A percentile compares a stretch with the other conserved stretches of the same genome.
Evolutionary conservation across 2,113 vertebrate genomes (phyloP).

Genomic region (Mastomys coucha): DNA sequence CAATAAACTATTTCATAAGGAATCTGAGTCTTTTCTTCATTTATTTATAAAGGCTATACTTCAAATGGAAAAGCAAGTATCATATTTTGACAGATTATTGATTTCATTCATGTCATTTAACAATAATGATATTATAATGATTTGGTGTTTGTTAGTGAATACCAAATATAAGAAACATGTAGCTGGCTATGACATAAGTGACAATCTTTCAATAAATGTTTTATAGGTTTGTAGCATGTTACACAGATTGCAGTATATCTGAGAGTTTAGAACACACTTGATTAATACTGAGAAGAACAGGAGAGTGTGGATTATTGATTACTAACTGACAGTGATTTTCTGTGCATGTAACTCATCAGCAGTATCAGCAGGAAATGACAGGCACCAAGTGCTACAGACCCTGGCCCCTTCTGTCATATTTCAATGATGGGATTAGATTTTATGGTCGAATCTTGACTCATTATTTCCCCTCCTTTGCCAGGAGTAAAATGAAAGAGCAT

Average conservation of each 20-base stretch:
- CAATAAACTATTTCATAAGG: not conserved
- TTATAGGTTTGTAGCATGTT: conserved; percentile 31
- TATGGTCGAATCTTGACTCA: not conserved
- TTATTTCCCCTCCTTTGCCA: not conserved
- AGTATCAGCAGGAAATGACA: not conserved
- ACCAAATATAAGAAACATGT: not conserved
- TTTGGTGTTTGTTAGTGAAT: conserved; percentile 21
- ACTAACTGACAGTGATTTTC: conserved; percentile 49
- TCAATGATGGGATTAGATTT: conserved; percentile 33
- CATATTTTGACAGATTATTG: not conserved
- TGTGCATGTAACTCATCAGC: not conserved
- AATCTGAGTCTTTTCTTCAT: not conserved
- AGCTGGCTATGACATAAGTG: conserved; percentile 39
- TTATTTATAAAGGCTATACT: not conserved
- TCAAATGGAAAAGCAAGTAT: conserved; percentile 33
- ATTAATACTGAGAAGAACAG: conserved; percentile 36
- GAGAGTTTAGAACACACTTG: not conserved
- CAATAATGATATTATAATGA: not conserved
- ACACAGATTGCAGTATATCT: conserved; percentile 31
- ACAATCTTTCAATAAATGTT: conserved; percentile 49
- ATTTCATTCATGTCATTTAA: not conserved
- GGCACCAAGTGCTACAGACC: not conserved
- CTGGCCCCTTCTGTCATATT: not conserved
- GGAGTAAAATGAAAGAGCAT: conserved; percentile 8
- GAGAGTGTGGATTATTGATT: conserved; percentile 36